Evolutionary conservation across 2,113 vertebrate species (phyloP).

Genomic region (Picathartes gymnocephalus): DNA sequence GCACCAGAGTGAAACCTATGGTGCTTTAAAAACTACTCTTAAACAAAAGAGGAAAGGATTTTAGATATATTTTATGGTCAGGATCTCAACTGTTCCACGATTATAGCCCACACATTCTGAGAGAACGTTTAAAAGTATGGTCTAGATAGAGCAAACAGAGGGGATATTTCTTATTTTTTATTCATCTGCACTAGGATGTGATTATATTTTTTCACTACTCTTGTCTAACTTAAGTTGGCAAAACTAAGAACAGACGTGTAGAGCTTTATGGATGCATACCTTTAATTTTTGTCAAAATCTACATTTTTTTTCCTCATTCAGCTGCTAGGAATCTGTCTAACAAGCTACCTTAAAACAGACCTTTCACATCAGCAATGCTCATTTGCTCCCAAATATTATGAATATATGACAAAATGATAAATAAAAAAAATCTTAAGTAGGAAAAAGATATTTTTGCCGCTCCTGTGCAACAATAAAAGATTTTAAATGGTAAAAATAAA

Average conservation of each 20-base stretch:
- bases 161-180: neutral
- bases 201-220: neutral
- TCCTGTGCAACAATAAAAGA: neutral
- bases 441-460: neutral
- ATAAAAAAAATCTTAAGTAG: neutral
- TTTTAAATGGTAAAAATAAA: neutral
- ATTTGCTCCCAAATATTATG: neutral
- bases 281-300: neutral
- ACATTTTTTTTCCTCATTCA: neutral
- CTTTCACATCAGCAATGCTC: neutral
- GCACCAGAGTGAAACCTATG: fast-evolving
- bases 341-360: neutral
- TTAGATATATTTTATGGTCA: neutral
- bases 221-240: neutral
- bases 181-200: neutral
- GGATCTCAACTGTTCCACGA: neutral
- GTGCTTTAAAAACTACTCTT: neutral
- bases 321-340: neutral
- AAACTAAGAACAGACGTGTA: neutral
- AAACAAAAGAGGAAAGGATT: neutral
- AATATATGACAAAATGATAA: neutral
- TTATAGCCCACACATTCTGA: neutral
- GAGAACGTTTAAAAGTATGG: neutral
- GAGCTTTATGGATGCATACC: neutral
- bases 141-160: neutral